Conservation (phyloP, 2,113 vertebrate species). For the Sander lucioperca region DNA sequence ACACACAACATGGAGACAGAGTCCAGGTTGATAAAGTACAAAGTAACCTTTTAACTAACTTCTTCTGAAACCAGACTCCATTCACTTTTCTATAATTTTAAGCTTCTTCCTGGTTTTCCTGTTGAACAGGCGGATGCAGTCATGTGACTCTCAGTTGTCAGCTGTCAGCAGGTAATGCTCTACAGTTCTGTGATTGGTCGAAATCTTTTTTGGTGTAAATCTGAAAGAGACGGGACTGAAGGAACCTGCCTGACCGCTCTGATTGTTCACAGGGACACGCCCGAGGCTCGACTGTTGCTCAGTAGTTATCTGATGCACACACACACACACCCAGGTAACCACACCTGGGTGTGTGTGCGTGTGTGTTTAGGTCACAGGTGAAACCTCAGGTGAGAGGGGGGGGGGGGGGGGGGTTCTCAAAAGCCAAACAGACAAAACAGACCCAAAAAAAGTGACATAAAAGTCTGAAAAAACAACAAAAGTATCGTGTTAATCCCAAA, state of each 20-base stretch:
- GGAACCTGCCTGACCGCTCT: slow-evolving; percentile 36
- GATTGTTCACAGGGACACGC: slow-evolving; percentile 14
- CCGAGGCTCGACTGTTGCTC: slow-evolving; percentile 46
- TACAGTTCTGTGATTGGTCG: neutral
- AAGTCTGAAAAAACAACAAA: no score
- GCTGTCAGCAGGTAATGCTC: neutral
- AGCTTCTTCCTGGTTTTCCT: neutral
- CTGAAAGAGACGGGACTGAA: slow-evolving; percentile 3
- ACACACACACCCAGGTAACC: slow-evolving; percentile 39
- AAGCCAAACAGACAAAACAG: no score
- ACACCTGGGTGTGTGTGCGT: slow-evolving; percentile 3
- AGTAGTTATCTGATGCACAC: slow-evolving; percentile 24
- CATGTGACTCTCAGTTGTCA: slow-evolving; percentile 24
- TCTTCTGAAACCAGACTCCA: neutral
- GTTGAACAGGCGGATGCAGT: neutral
- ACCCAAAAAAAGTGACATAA: no score
- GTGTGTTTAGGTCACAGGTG: slow-evolving; percentile 15
- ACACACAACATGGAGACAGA: no score
- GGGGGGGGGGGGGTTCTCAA: no score
- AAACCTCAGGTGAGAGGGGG: neutral
- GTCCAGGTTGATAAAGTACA: no score
- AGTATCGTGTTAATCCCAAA: neutral
- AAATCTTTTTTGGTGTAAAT: neutral
- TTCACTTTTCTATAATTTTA: neutral
- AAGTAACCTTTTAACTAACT: no score